Evolutionary conservation across 35 echinoderm and acorn worm species (phyloP).

Genomic region (Stichopus chloronotus): DNA sequence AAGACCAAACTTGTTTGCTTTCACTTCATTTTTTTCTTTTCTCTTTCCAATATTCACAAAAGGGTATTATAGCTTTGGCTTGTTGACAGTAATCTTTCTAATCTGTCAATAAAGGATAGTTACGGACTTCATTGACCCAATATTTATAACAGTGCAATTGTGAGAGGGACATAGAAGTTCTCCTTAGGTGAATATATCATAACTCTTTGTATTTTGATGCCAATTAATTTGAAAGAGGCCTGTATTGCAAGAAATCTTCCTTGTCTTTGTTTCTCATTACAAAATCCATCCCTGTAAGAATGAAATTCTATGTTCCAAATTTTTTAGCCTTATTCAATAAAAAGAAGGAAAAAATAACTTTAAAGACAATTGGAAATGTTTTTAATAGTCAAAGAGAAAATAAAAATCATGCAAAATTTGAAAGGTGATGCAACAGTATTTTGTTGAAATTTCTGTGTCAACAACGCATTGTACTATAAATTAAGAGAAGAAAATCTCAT

Average conservation of each 20-base stretch:
- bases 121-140: conserved; percentile 43
- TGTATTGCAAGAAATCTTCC: conserved; percentile 49
- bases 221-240: conserved; percentile 19
- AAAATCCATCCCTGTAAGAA: conserved; percentile 48
- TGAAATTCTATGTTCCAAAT: conserved; percentile 49
- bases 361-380: conserved; percentile 17
- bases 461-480: conserved; percentile 47
- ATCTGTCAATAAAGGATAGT: not conserved
- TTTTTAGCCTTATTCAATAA: conserved; percentile 39
- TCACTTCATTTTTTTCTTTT: conserved; percentile 13
- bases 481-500: not conserved
- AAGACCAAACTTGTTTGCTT: conserved; percentile 20
- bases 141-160: conserved; percentile 40
- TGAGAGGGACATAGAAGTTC: not conserved
- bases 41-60: conserved; percentile 8
- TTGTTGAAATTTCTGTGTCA: conserved; percentile 42
- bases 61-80: conserved; percentile 19
- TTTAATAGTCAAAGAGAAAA: conserved; percentile 10
- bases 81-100: conserved; percentile 4
- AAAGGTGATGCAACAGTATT: conserved; percentile 50
- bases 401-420: conserved; percentile 55
- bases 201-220: conserved; percentile 48
- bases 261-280: conserved; percentile 1
- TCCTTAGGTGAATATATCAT: conserved; percentile 52
- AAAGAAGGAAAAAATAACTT: not conserved